Evolutionary conservation across 2,797 vertebrate species (phyloP).

Genomic region (Distichodus sexfasciatus): DNA sequence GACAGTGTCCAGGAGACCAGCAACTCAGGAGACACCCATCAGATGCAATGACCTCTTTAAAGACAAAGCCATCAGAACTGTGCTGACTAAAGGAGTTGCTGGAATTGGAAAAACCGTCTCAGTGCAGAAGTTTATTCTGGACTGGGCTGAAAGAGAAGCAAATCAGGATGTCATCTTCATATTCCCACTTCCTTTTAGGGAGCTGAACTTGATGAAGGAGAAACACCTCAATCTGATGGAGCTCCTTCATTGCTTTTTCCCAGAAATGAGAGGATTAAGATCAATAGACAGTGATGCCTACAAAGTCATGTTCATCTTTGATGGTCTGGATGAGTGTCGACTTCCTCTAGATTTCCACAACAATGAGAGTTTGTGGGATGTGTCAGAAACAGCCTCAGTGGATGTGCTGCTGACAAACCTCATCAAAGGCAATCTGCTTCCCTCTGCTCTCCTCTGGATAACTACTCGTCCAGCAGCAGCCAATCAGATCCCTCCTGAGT

Average conservation of each 20-base stretch:
- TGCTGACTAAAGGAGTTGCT: conserved; percentile 25
- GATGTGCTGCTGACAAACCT: neutral
- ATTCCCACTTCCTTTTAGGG: conserved; percentile 24
- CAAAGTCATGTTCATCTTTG: conserved; percentile 3
- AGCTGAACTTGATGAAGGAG: conserved; percentile 22
- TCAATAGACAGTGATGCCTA: neutral
- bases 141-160: conserved; percentile 19
- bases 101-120: no score
- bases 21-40: neutral
- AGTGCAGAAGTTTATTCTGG: conserved; percentile 27
- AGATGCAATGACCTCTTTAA: neutral
- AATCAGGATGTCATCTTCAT: conserved; percentile 15
- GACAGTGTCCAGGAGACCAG: neutral
- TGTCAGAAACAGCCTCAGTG: neutral
- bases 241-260: neutral
- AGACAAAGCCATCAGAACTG: conserved; percentile 7
- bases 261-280: neutral
- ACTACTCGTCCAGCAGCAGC: conserved; percentile 5
- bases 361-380: conserved; percentile 4
- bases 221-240: conserved; percentile 13
- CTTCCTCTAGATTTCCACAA: conserved; percentile 3
- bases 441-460: conserved; percentile 12
- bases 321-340: neutral
- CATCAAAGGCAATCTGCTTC: neutral
- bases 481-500: conserved; percentile 13